Base-by-base conservation (phyloP, 30 jellyfish, hydroid and myxozoan genomes). In the Cassiopea andromeda region DNA sequence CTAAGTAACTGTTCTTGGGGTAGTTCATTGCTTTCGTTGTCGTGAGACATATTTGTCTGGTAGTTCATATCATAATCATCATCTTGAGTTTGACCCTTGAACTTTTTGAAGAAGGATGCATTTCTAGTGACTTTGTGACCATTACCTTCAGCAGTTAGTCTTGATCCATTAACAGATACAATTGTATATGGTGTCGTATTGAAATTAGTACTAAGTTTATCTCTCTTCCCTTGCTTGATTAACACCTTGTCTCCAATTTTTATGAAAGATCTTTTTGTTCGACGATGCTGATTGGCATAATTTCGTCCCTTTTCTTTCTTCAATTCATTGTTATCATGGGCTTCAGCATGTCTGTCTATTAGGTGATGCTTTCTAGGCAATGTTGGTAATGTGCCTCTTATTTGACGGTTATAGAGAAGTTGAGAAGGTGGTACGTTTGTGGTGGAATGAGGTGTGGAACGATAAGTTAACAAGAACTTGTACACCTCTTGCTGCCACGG, bases 371-470 rank as follows among this genome's bases (percentile, higher is more conserved):
- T 49, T 12, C 47, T 72, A 7, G 80, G 78, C 13, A 84, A 69
- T 7, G 38, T 48, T 57, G 93, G 93, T 61, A 85, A 64, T 38
- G 50, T 75, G 7, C 89, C 89, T 46, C 48, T 49, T 4, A 73
- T 75, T 7, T 75, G 88, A 15, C 87, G 80, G 60, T 75, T 73
- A 75, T 46, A 85, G 9, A 85, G 78, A 7, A 85, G 17, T 77
- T 49, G 89, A 2, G 93, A 79, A 6, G 93, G 93, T 16, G 93
- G 87, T 10, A 72, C 66, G 1, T 57, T 58, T 17, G 93, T 85
- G 18, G 93, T 85, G 8, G 93, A 6, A 47, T 85, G 89, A 2
- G 93, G 87, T 61, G 93, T 85, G 1, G 88, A 14, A 7, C 93
- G 88, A 48, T 85, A 85, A 85, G 45, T 85, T 45, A 85, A 48